A percentile compares a stretch with the other conserved stretches of the same genome.
Evolutionary conservation across 2,888 invertebrate genomes (phyloP).

Genomic region (Lagria hirta): DNA sequence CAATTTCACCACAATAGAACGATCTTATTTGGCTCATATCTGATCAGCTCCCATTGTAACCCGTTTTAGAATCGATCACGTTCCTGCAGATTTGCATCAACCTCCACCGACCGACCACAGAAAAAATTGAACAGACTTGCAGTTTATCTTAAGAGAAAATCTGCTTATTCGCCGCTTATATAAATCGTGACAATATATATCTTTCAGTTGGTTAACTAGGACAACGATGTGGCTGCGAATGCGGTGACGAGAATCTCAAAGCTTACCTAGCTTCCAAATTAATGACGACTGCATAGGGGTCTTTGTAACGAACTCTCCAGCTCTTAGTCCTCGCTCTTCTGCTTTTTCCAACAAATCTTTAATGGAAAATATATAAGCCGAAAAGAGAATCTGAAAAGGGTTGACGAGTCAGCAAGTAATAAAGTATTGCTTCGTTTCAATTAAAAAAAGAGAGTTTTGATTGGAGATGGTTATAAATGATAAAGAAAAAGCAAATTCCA

Average conservation of each 20-base stretch:
- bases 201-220: slow-evolving; percentile 25
- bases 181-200: slow-evolving; percentile 27
- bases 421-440: slow-evolving; percentile 17
- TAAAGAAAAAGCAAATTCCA: too few relatives aligned
- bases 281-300: slow-evolving; percentile 32
- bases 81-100: too few relatives aligned
- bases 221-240: slow-evolving; percentile 30
- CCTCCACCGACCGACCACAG: too few relatives aligned
- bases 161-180: too few relatives aligned
- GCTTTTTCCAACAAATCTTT: slow-evolving; percentile 21
- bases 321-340: slow-evolving; percentile 5
- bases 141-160: too few relatives aligned
- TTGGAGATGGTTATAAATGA: too few relatives aligned
- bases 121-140: too few relatives aligned
- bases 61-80: too few relatives aligned
- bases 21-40: too few relatives aligned
- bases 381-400: slow-evolving; percentile 16
- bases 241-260: slow-evolving; percentile 31
- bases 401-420: slow-evolving; percentile 27
- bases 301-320: slow-evolving; percentile 28
- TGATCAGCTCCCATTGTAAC: too few relatives aligned
- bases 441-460: too few relatives aligned
- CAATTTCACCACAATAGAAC: too few relatives aligned
- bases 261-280: slow-evolving; percentile 31
- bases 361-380: slow-evolving; percentile 26